Percentiles rank a stretch among this genome's conserved stretches.
phyloP scores from a whole-genome alignment of 1,140 invertebrate genomes.

The Battus philenor region DNA sequence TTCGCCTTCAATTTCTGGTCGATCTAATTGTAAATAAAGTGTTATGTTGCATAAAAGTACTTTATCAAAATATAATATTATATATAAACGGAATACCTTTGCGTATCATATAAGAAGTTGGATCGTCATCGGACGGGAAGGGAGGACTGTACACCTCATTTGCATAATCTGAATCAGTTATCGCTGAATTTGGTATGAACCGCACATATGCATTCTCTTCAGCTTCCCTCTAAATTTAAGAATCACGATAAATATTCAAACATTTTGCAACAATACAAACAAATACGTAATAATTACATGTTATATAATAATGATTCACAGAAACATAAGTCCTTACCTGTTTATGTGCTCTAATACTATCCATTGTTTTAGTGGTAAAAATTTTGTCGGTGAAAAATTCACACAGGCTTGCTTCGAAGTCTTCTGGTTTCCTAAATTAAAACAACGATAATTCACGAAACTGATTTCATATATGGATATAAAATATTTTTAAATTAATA shows the following conservation, averaged over 20 bases:
- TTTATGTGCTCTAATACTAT: too few relatives aligned
- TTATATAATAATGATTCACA: too few relatives aligned
- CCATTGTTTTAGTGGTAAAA: too few relatives aligned
- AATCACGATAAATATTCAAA: too few relatives aligned
- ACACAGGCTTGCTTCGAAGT: constrained; percentile 57
- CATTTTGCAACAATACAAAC: too few relatives aligned
- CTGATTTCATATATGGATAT: neutral
- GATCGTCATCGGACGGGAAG: constrained; percentile 42
- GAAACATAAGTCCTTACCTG: too few relatives aligned
- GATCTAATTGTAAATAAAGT: constrained; percentile 11
- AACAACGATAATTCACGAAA: constrained; percentile 2
- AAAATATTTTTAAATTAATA: too few relatives aligned
- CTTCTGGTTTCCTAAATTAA: constrained; percentile 42
- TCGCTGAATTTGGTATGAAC: constrained; percentile 83
- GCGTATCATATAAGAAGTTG: constrained; percentile 35
- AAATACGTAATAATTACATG: too few relatives aligned
- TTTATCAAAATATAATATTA: too few relatives aligned
- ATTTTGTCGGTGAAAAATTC: constrained; percentile 60
- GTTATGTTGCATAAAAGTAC: neutral
- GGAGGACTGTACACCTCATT: constrained; percentile 88
- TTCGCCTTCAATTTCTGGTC: constrained; percentile 27
- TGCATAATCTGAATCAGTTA: constrained; percentile 82
- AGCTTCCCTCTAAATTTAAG: constrained; percentile 74
- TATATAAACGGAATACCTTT: constrained; percentile 38
- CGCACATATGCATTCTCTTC: constrained; percentile 84